Conservation (phyloP, 2,113 vertebrate genomes). For the Neofelis nebulosa region DNA sequence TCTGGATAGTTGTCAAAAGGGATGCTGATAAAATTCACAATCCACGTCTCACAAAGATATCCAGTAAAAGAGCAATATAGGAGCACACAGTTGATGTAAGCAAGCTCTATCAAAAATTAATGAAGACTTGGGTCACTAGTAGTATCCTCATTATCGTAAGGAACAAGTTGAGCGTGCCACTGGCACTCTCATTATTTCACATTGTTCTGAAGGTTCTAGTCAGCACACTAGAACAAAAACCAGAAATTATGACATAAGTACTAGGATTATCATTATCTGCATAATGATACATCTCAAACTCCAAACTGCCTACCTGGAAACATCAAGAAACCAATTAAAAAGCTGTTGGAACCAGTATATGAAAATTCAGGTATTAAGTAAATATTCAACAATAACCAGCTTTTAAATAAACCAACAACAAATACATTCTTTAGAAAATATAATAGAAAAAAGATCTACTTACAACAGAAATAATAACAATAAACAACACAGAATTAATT, state of each 20-base stretch:
- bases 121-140: not conserved
- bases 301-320: not conserved
- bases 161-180: not conserved
- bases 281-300: constrained; percentile 15
- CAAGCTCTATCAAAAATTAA: constrained; percentile 34
- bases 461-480: not conserved
- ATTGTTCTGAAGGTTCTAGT: not conserved
- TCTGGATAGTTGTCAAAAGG: not conserved
- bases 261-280: not conserved
- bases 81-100: not conserved
- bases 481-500: not conserved
- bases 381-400: constrained; percentile 8
- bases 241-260: not conserved
- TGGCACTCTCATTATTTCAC: not conserved
- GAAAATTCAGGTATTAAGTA: constrained; percentile 24
- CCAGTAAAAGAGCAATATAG: not conserved
- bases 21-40: constrained; percentile 27
- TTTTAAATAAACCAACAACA: constrained; percentile 37
- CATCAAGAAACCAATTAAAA: constrained; percentile 31
- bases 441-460: not conserved
- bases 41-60: constrained; percentile 19
- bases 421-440: constrained; percentile 35
- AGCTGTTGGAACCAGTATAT: not conserved
- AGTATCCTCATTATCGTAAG: not conserved
- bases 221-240: not conserved